Evolutionary conservation across 1,140 invertebrate species (phyloP).

Genomic region (Rhyacophila brunnea): DNA sequence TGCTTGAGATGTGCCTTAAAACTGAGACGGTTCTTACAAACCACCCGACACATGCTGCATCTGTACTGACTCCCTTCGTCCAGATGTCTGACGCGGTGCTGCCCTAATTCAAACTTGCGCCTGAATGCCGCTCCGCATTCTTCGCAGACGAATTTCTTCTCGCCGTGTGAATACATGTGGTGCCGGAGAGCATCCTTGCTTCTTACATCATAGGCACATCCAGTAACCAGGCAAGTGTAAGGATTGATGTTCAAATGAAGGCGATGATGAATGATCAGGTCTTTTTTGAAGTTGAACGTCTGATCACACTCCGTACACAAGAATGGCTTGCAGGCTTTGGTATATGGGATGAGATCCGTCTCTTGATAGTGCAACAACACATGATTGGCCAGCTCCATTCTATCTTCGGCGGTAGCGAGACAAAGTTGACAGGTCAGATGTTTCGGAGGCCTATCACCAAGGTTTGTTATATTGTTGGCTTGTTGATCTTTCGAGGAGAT

Average conservation of each 20-base stretch:
- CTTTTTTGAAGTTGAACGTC: conserved; percentile 51
- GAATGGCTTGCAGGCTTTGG: conserved; percentile 36
- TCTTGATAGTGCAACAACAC: conserved; percentile 20
- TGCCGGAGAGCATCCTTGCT: conserved; percentile 30
- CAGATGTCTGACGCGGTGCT: conserved; percentile 29
- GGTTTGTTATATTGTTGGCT: no score
- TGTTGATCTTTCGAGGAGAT: no score
- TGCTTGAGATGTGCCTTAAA: conserved; percentile 31
- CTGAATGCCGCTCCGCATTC: conserved; percentile 54
- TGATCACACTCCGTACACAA: conserved; percentile 54
- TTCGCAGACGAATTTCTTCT: conserved; percentile 52
- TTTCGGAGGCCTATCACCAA: neutral
- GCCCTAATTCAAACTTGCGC: conserved; percentile 48
- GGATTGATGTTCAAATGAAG: conserved; percentile 44
- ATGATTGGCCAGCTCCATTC: conserved; percentile 9
- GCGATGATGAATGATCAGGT: conserved; percentile 49
- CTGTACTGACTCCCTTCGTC: conserved; percentile 27
- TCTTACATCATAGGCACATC: conserved; percentile 27
- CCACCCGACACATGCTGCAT: conserved; percentile 26
- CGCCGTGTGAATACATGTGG: conserved; percentile 49
- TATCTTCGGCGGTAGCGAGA: conserved; percentile 13
- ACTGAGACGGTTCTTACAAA: conserved; percentile 29
- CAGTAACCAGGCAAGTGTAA: conserved; percentile 27
- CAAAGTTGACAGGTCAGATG: conserved; percentile 27
- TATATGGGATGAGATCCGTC: conserved; percentile 23